Percentiles rank a stretch among this genome's conserved stretches.
phyloP scores from a whole-genome alignment of 2,797 vertebrate genomes.

The Rhynchotus rufescens region DNA sequence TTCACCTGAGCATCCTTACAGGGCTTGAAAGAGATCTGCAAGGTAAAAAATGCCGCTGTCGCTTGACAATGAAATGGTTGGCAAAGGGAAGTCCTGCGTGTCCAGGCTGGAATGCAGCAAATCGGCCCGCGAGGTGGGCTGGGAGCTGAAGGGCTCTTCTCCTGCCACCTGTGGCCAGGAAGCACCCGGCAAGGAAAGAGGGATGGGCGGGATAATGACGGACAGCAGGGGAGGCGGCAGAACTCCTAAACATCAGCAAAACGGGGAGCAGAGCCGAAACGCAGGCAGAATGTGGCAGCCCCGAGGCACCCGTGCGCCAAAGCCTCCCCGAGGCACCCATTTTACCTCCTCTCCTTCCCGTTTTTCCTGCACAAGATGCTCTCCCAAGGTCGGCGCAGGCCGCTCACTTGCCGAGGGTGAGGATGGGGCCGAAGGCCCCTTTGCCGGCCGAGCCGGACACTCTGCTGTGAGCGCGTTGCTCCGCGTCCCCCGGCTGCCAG shows the following conservation, averaged over 20 bases:
- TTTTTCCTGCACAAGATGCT: rapidly evolving
- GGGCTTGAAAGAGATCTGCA: neutral
- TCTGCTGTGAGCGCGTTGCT: slow-evolving; percentile 52
- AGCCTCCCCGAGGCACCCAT: neutral
- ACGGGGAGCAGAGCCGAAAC: neutral
- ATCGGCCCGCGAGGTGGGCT: slow-evolving; percentile 1
- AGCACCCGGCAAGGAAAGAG: neutral
- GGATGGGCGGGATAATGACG: neutral
- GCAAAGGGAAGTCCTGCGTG: neutral
- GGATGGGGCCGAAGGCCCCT: neutral
- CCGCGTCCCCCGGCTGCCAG: slow-evolving; percentile 58
- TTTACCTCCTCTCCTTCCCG: neutral
- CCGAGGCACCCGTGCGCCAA: neutral
- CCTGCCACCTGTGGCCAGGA: neutral
- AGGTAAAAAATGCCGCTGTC: neutral
- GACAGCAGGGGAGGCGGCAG: rapidly evolving
- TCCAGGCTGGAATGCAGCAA: slow-evolving; percentile 47
- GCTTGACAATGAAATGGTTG: neutral
- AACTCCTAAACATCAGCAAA: neutral
- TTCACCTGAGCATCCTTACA: neutral
- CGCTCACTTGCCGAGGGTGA: neutral
- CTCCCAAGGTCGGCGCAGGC: no score
- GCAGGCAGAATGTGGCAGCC: neutral
- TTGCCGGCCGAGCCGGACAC: slow-evolving; percentile 13
- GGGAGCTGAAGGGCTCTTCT: no score